Evolutionary conservation across 2,113 vertebrate genomes (phyloP).

Genomic region (Plecotus auritus): DNA sequence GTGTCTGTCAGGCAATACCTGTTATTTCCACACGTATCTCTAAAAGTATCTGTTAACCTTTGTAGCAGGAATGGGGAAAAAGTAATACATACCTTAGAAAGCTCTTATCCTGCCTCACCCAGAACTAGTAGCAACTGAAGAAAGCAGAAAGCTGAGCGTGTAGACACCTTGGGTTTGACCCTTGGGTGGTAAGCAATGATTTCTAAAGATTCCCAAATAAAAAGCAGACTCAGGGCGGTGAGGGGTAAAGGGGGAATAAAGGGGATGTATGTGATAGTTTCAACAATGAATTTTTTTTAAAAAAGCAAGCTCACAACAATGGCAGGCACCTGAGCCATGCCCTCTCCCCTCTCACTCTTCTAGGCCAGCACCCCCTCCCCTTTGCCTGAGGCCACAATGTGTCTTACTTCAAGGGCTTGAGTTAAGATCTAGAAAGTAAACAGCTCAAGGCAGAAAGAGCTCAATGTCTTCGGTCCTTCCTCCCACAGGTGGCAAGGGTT

Average conservation of each 20-base stretch:
- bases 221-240: too few relatives aligned
- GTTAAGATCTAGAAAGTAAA: neutral
- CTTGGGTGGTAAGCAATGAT: neutral
- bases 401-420: neutral
- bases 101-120: neutral
- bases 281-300: too few relatives aligned
- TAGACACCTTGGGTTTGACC: neutral
- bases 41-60: neutral
- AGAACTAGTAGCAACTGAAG: neutral
- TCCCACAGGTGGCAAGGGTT: neutral
- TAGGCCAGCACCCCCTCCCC: neutral
- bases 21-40: neutral
- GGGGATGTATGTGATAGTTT: too few relatives aligned
- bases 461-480: neutral
- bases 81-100: neutral
- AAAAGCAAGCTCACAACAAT: neutral
- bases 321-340: neutral
- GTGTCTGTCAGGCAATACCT: accelerated
- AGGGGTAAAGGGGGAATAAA: too few relatives aligned
- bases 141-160: neutral
- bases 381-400: neutral
- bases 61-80: neutral
- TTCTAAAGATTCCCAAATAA: neutral
- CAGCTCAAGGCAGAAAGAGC: neutral
- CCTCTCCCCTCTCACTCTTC: accelerated